A percentile compares a stretch with the other conserved stretches of the same genome.
phyloP scores from a whole-genome alignment of 2,113 vertebrate species.

The Hemiprocne comata region DNA sequence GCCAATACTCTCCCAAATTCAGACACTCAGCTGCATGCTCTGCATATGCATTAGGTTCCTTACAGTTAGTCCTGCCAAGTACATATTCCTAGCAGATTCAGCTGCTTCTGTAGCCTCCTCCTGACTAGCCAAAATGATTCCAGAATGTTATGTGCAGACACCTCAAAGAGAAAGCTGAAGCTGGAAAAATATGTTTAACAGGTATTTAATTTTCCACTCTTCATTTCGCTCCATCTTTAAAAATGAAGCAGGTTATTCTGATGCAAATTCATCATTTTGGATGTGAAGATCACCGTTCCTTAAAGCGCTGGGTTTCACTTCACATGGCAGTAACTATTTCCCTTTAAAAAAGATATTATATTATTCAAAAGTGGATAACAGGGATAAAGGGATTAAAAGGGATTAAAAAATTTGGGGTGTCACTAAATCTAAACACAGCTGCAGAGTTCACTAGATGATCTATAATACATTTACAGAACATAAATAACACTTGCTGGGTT shows the following conservation, averaged over 20 bases:
- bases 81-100: conserved; percentile 29
- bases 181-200: neutral
- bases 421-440: conserved; percentile 5
- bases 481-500: neutral
- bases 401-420: neutral
- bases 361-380: no score
- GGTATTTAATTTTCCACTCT: conserved; percentile 12
- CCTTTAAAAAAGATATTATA: neutral
- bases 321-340: neutral
- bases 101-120: conserved; percentile 8
- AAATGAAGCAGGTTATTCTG: neutral
- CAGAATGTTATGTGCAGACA: conserved; percentile 27
- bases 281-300: neutral
- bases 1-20: neutral
- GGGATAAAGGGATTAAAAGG: no score
- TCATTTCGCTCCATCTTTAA: neutral
- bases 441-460: neutral
- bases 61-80: neutral
- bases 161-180: conserved; percentile 32
- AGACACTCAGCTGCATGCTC: neutral
- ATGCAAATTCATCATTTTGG: neutral
- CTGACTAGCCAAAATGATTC: conserved; percentile 8
- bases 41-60: conserved; percentile 33
- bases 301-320: neutral
- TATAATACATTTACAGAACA: neutral